These are phyloP conservation scores for Anastrepha obliqua DNA, from an alignment of 1,140 invertebrate genomes.

Conservation along the genomic window DNA sequence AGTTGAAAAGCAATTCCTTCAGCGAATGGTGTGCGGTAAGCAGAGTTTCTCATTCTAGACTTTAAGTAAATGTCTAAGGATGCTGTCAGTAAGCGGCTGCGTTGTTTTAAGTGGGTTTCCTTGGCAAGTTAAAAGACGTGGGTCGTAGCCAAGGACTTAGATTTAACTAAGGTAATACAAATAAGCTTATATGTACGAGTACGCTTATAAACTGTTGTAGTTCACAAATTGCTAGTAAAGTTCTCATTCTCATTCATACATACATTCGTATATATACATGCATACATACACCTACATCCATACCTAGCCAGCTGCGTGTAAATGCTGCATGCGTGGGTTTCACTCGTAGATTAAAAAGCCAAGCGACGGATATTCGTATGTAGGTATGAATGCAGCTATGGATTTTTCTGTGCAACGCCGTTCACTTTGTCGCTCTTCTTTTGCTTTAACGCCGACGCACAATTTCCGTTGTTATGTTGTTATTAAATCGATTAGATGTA, in stretches of 20 bases:
- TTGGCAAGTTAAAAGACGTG: not conserved
- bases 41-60: not conserved
- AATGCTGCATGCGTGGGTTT: constrained; percentile 27
- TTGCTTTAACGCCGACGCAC: constrained; percentile 26
- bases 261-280: not conserved
- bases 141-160: not conserved
- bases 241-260: not conserved
- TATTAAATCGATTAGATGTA: constrained; percentile 46
- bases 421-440: not conserved
- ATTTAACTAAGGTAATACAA: constrained; percentile 21
- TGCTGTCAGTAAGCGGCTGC: constrained; percentile 27
- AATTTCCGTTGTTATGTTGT: constrained; percentile 42
- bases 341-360: constrained; percentile 26
- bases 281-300: not conserved
- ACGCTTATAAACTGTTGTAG: constrained; percentile 9
- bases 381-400: not conserved
- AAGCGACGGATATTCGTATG: constrained; percentile 4
- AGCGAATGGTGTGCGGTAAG: constrained; percentile 31
- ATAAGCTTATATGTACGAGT: not conserved
- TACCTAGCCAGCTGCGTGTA: not conserved
- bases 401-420: not conserved
- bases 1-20: constrained; percentile 52
- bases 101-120: constrained; percentile 42
- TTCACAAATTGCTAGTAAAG: constrained; percentile 37
- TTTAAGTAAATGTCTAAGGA: constrained; percentile 50